Percentiles rank a stretch among this genome's conserved stretches.
Conservation (phyloP, 2,888 invertebrate genomes). For the Neuroscelio doddi region DNA sequence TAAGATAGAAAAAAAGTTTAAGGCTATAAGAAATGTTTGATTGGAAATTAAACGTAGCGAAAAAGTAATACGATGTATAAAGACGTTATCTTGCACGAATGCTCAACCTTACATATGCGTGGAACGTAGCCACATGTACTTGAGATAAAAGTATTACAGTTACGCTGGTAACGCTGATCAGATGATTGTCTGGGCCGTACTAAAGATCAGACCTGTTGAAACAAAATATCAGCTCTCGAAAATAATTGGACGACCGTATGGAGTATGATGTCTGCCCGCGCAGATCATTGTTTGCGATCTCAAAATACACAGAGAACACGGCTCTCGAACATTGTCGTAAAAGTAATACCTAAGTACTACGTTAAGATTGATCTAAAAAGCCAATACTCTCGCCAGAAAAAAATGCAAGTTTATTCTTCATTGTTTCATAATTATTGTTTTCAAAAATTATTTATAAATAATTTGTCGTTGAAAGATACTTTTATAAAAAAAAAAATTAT, state of each 20-base stretch:
- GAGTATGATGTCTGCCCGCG: conserved; percentile 36
- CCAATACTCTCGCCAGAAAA: conserved; percentile 20
- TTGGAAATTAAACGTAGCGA: conserved; percentile 15
- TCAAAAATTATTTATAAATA: no score
- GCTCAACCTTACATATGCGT: conserved; percentile 61
- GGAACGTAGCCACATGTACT: conserved; percentile 50
- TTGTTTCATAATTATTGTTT: conserved; percentile 20
- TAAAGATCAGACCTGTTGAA: conserved; percentile 47
- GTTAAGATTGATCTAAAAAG: conserved; percentile 34
- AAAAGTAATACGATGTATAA: conserved; percentile 15
- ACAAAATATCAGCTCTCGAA: conserved; percentile 53
- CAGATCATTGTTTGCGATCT: conserved; percentile 48
- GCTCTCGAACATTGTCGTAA: conserved; percentile 47
- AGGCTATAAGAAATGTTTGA: no score
- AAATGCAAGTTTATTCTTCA: conserved; percentile 21
- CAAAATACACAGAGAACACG: conserved; percentile 50
- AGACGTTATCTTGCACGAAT: conserved; percentile 50
- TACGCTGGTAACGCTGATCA: conserved; percentile 53
- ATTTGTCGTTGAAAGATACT: no score
- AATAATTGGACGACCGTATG: conserved; percentile 57
- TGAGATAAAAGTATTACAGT: conserved; percentile 57
- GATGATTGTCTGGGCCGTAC: conserved; percentile 51
- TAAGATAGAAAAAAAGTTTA: no score
- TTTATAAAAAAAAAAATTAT: no score
- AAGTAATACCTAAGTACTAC: conserved; percentile 40